Percentiles rank a stretch among this genome's conserved stretches.
These are phyloP conservation scores for Tiliqua scincoides DNA, from an alignment of 2,113 vertebrate species.

Conservation along the genomic window DNA sequence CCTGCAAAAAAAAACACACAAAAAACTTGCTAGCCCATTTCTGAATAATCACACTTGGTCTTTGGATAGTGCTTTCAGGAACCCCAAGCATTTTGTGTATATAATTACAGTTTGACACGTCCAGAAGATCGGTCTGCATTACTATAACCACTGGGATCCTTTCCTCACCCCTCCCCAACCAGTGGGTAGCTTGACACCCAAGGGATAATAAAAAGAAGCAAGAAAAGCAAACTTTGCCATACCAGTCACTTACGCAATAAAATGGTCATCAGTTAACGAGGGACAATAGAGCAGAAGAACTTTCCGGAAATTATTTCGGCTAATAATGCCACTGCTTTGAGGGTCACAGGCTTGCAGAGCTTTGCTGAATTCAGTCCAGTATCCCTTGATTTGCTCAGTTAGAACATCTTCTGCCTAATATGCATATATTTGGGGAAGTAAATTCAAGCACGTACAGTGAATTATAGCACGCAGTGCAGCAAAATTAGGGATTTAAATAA, in stretches of 20 bases:
- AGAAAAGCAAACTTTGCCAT: neutral
- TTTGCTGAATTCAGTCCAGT: conserved; percentile 51
- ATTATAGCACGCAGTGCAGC: neutral
- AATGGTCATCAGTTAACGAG: conserved; percentile 60
- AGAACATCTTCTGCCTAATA: conserved; percentile 65
- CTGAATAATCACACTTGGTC: too few relatives aligned
- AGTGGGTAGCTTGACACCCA: too few relatives aligned
- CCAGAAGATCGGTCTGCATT: too few relatives aligned
- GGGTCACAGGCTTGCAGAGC: conserved; percentile 60
- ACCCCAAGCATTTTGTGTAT: too few relatives aligned
- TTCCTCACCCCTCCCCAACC: too few relatives aligned
- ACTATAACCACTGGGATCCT: too few relatives aligned
- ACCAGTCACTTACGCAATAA: conserved; percentile 66
- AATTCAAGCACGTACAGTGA: conserved; percentile 7
- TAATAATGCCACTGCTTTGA: conserved; percentile 39
- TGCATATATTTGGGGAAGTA: neutral
- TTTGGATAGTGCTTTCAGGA: too few relatives aligned
- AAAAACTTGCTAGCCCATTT: too few relatives aligned
- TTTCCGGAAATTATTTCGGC: conserved; percentile 63
- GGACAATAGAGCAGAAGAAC: conserved; percentile 59
- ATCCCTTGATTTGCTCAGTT: conserved; percentile 54
- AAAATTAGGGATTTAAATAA: conserved; percentile 13
- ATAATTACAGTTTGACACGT: too few relatives aligned
- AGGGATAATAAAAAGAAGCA: neutral
- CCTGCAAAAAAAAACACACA: too few relatives aligned